A percentile compares a stretch with the other conserved stretches of the same genome.
Conservation (phyloP, 2,797 vertebrate genomes). For the Corythornis leucogaster region DNA sequence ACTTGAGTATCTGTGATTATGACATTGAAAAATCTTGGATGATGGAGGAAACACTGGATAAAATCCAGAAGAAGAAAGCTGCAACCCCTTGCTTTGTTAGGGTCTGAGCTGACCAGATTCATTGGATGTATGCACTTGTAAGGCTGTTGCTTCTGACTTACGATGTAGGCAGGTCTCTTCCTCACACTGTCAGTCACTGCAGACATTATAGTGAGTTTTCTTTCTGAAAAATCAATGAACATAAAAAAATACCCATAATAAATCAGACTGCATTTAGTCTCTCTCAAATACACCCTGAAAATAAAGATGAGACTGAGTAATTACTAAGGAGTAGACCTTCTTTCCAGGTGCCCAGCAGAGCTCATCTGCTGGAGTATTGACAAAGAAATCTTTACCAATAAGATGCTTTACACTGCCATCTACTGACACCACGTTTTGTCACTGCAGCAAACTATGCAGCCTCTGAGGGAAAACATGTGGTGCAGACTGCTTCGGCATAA, state of each 20-base stretch:
- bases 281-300: not conserved
- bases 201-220: not conserved
- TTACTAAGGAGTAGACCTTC: not conserved
- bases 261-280: not conserved
- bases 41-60: not conserved
- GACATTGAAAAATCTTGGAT: not conserved
- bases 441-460: not conserved
- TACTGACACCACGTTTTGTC: not conserved
- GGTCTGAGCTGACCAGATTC: not conserved
- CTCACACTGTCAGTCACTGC: not conserved
- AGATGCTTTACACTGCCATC: conserved; percentile 6
- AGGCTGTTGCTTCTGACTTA: not conserved
- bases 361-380: not conserved
- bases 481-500: not conserved
- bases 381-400: not conserved
- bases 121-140: accelerated
- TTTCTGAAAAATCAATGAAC: not conserved
- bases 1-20: not conserved
- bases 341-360: not conserved
- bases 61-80: not conserved
- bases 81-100: not conserved
- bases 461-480: not conserved
- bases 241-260: not conserved
- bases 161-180: not conserved
- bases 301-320: not conserved